Evolutionary conservation across 1,140 invertebrate species (phyloP), one percentile per base, ranked within the genome.

Genomic region (Orchesella cincta): DNA sequence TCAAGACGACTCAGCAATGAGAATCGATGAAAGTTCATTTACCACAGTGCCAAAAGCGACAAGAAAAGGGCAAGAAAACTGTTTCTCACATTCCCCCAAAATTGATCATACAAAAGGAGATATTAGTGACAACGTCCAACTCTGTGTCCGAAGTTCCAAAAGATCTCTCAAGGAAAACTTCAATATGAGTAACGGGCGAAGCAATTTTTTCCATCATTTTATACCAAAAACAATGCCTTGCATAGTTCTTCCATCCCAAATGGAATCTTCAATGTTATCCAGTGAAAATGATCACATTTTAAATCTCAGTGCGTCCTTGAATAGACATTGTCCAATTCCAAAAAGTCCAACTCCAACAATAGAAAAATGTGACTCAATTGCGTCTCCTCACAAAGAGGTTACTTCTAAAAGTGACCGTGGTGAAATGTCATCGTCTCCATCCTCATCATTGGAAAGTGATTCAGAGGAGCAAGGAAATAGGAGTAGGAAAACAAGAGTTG

Each of bases 201-300:
- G 31, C 31, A 67, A n/a, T 31, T 67, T 67, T n/a, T 67, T 31
- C 18, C 29, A 62, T 70, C 51, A 52, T 71, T 57, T 23, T 34
- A 54, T 81, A 20, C 80, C 80, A 51, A 73, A 78, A 33, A 81
- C 76, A 70, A 78, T 81, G 67, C 78, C 80, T 34, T 81, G 80
- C 46, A 73, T 81, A 26, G 77, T 81, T 0, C 74, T 81, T 67
- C 74, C 80, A 28, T 74, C 80, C 35, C 39, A 57, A 0, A 31
- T n/a, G n/a, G 1, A 70, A 26, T 78, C 76, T 62, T 5, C 3
- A 33, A 31, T 29, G 3, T 31, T 31, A 23, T 5, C 29, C 62
- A 67, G 62, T 67, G n/a, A 12, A 3, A 33, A 67, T 33, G 62
- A 67, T 12, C 62, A 67, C 62, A 67, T 67, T 33, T n/a, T 67